Base-by-base conservation (phyloP, 2,797 vertebrate species). In the Gallirallus australis region DNA sequence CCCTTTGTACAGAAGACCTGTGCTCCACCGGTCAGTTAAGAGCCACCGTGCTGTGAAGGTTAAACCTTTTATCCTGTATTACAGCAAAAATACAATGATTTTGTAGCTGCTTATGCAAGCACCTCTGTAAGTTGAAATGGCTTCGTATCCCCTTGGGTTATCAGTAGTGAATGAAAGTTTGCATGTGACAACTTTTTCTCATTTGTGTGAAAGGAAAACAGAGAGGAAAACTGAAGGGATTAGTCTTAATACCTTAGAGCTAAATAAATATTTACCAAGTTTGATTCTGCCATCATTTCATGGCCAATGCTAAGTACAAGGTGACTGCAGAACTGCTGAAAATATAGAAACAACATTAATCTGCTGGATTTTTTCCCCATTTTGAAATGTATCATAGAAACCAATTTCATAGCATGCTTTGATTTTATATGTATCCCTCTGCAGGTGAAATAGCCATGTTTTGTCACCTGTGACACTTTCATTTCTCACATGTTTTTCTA, bases 241-340 rank as follows among this genome's bases (percentile, higher is more conserved):
- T 96, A 95, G 71, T 68, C 56, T 81, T 95, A 94, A 96, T 86
- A 82, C 82, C 77, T 93, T 80, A 77, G 57, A 92, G 90, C 93
- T 96, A 93, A 94, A 84, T 94, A 96, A 96, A 96, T 95, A 97
- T 95, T 95, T 94, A 95, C 94, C 31, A 37, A 47, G 64, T 91
- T 94, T 94, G 77, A 77, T 92, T 94, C 75, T 85, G 71, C 75
- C 21, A 6, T 84, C 18, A 14, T 93, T 93, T 93, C 60, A 30
- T 61, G 91, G 60, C 45, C 85, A 86, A 82, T 35, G 39, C 63
- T 64, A 90, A 94, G 64, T 39, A 90, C 86, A 95, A 96, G 90
- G 85, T 94, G 93, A 95, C 82, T 94, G 85, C 48, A 77, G 60
- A 25, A 79, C 42, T 90, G 56, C 63, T 73, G 82, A 48, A 95